phyloP scores from a whole-genome alignment of 2,113 vertebrate genomes.

The Leucosticte australis region DNA sequence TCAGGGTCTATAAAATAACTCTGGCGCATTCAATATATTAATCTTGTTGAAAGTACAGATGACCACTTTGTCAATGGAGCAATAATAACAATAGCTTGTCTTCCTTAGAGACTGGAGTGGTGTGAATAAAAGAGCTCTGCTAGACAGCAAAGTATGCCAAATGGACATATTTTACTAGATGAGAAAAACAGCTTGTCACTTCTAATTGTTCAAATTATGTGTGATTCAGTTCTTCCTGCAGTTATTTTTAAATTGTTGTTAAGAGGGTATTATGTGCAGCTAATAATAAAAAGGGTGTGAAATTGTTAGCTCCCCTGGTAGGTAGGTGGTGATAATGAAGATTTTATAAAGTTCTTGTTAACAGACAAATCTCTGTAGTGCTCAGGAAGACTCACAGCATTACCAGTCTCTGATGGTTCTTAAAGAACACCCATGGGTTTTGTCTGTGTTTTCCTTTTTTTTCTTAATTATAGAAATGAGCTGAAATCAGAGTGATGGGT shows the following conservation, averaged over 20 bases:
- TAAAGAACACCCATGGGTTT: background rate
- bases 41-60: conserved; percentile 31
- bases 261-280: conserved; percentile 35
- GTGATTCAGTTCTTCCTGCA: conserved; percentile 51
- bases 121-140: conserved; percentile 43
- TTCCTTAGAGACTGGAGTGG: conserved; percentile 32
- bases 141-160: conserved; percentile 46
- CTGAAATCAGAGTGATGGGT: background rate
- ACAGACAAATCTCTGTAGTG: background rate
- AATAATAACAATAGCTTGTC: conserved; percentile 30
- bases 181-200: conserved; percentile 54
- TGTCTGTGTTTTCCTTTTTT: background rate
- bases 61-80: conserved; percentile 1
- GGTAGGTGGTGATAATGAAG: conserved; percentile 51
- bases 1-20: conserved; percentile 20
- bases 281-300: conserved; percentile 57
- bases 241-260: conserved; percentile 54
- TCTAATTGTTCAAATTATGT: conserved; percentile 48
- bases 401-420: background rate
- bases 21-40: background rate
- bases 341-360: conserved; percentile 43
- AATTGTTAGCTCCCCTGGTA: conserved; percentile 21
- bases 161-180: conserved; percentile 45
- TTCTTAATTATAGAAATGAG: background rate
- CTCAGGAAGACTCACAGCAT: background rate